Evolutionary conservation across 2,797 vertebrate species (phyloP).

Genomic region (Microctenopoma stevenorrisi): DNA sequence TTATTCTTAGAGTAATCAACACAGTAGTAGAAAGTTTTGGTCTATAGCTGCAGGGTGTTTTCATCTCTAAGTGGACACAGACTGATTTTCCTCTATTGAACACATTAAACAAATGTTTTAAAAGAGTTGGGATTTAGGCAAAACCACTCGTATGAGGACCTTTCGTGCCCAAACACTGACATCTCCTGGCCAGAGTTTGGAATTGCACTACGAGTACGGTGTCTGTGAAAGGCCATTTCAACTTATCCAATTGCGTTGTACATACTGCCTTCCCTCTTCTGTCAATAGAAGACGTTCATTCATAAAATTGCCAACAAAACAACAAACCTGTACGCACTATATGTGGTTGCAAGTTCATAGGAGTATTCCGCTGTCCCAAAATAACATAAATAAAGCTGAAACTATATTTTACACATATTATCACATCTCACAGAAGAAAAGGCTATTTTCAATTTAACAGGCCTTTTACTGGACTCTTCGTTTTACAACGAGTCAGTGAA

Average conservation of each 20-base stretch:
- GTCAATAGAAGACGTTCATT: rapidly evolving
- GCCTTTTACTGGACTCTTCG: neutral
- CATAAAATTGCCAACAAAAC: neutral
- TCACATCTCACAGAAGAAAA: neutral
- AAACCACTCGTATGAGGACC: too few species aligned
- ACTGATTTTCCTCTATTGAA: too few species aligned
- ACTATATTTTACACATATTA: too few species aligned
- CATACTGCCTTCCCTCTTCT: neutral
- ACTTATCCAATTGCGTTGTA: neutral
- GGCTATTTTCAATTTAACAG: neutral
- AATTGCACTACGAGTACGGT: slow-evolving; percentile 4
- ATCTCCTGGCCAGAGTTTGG: slow-evolving; percentile 13
- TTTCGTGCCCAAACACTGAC: slow-evolving; percentile 19
- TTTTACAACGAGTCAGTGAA: neutral
- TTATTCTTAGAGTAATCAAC: too few species aligned
- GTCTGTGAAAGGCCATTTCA: neutral
- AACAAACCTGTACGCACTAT: neutral
- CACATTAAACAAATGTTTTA: neutral
- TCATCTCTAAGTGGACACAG: too few species aligned
- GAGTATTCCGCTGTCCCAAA: neutral
- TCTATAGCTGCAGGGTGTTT: too few species aligned
- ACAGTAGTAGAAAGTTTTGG: too few species aligned
- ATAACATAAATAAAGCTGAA: too few species aligned
- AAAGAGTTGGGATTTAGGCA: neutral
- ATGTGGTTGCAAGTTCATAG: neutral